Evolutionary conservation across 2,113 vertebrate genomes (phyloP), one percentile per base, ranked within the genome.

Genomic region (Chlorodrepanis virens): DNA sequence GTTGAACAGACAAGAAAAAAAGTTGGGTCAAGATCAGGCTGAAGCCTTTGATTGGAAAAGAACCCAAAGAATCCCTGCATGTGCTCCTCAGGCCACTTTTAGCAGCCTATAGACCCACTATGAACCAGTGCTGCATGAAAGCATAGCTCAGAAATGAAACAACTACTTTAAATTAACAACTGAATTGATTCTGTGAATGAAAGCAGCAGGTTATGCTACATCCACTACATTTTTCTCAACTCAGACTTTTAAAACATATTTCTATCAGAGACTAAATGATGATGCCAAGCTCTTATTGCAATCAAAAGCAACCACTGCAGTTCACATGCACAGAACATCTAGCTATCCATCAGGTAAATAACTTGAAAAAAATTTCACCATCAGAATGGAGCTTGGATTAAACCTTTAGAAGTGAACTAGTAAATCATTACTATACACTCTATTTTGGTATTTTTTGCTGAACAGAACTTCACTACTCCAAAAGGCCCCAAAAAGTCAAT

Each of bases 341-440:
- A 56, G 77, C 74, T 84, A 96, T 90, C 83, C 88, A 44, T 77
- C 91, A 79, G 71, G 53, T 61, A 72, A 92, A 95, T 20, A n/a
- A 54, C 40, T 29, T 37, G 4, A 40, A 80, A 76, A 89, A 86
- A 27, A 42, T 2, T 13, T 63, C 57, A 68, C 59, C 45, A 74
- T 20, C 6, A 3, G 37, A 72, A 86, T 9, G 10, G 54, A 53
- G 21, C 77, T 78, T 33, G 33, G 39, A 78, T 87, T 50, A 81
- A 83, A 81, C 9, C 29, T 33, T 50, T 45, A 23, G 14, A 50
- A 54, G 22, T 28, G 33, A 91, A 24, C 7, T 35, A 81, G 42
- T 28, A 64, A 56, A 54, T 50, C 49, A 57, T 23, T 76, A 29
- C 39, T 24, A 50, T 2, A 16, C 22, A 28, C 10, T 44, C 2